These are phyloP conservation scores for Varanus salvator DNA, from an alignment of 2,113 vertebrate species.

Conservation along the genomic window DNA sequence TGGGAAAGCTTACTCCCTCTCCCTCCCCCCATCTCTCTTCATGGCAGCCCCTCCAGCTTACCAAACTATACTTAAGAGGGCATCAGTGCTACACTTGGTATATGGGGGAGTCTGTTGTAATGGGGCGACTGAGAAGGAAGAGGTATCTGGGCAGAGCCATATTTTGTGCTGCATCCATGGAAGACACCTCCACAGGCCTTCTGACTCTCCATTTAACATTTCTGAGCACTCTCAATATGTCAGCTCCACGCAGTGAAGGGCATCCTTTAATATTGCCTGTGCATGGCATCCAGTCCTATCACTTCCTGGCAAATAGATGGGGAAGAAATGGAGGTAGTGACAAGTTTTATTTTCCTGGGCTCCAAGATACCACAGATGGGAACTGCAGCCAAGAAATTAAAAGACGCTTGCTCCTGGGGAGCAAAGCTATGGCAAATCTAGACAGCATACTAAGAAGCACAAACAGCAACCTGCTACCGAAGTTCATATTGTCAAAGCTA, in stretches of 20 bases:
- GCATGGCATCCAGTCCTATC: too few relatives aligned
- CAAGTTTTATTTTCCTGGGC: too few relatives aligned
- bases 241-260: background rate
- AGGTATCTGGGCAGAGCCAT: background rate
- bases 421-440: too few relatives aligned
- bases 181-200: background rate
- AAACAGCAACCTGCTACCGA: too few relatives aligned
- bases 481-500: too few relatives aligned
- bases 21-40: background rate
- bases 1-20: background rate
- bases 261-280: background rate
- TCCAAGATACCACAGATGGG: too few relatives aligned
- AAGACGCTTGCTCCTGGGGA: too few relatives aligned
- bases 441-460: too few relatives aligned
- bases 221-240: background rate
- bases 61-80: background rate
- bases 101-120: background rate
- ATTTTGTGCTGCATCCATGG: background rate
- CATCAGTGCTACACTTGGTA: background rate
- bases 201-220: background rate
- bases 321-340: too few relatives aligned
- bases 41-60: background rate
- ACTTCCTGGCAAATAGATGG: too few relatives aligned
- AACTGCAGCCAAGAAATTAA: too few relatives aligned
- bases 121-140: too few relatives aligned